Percentiles rank a stretch among this genome's conserved stretches.
phyloP scores from a whole-genome alignment of 2,113 vertebrate genomes.

The Pelvicachromis taeniatus region DNA sequence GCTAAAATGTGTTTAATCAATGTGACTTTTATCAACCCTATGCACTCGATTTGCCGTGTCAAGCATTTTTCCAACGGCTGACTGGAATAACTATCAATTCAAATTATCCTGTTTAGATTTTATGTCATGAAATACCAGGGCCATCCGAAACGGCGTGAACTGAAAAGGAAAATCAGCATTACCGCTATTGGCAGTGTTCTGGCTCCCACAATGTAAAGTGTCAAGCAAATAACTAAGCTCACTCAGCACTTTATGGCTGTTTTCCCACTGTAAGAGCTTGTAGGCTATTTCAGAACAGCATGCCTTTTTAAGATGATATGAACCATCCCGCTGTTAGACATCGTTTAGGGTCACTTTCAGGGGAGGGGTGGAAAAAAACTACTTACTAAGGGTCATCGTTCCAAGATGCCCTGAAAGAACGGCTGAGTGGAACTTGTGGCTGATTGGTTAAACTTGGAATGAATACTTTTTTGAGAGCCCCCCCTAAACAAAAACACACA shows the following conservation, averaged over 20 bases:
- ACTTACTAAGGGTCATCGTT: not conserved
- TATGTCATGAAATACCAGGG: not conserved
- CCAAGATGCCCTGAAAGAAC: not conserved
- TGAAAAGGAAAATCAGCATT: conserved; percentile 34
- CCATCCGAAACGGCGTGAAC: not conserved
- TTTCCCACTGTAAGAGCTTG: not conserved
- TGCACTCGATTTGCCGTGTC: not conserved
- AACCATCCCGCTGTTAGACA: not conserved
- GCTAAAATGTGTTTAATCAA: conserved; percentile 34
- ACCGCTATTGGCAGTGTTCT: conserved; percentile 1
- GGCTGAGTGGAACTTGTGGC: not conserved
- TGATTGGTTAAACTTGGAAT: not conserved
- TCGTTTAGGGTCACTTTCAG: not conserved
- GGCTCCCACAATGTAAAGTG: not conserved
- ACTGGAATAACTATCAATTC: not conserved
- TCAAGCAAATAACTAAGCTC: conserved; percentile 18
- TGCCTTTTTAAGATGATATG: not conserved
- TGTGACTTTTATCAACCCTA: conserved; percentile 1
- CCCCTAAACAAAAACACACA: no score
- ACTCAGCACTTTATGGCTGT: conserved; percentile 21
- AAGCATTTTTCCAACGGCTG: conserved; percentile 3
- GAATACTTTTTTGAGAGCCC: no score
- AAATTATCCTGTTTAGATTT: conserved; percentile 12
- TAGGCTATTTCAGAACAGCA: not conserved
- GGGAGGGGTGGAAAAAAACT: not conserved